These are phyloP conservation scores for Epicampocera succincta DNA, from an alignment of 2,888 invertebrate species.

Conservation along the genomic window DNA sequence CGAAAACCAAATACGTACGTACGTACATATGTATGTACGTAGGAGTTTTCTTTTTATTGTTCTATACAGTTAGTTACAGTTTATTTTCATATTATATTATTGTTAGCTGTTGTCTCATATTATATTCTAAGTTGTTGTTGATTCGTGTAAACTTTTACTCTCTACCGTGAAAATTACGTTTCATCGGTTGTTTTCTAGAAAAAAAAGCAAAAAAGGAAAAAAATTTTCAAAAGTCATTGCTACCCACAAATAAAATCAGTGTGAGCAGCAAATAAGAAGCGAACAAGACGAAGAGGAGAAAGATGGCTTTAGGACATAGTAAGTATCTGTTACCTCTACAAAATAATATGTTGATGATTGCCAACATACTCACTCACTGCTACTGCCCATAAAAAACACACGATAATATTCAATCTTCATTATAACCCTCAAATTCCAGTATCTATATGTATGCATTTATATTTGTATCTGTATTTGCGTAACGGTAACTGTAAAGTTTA, in stretches of 20 bases:
- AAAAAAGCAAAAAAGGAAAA: background rate
- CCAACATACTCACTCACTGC: background rate
- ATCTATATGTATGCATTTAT: background rate
- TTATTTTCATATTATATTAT: background rate
- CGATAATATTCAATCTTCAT: constrained; percentile 29
- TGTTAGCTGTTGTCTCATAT: no score
- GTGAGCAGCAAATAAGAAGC: background rate
- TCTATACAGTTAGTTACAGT: background rate
- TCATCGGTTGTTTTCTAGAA: background rate
- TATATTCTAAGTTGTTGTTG: constrained; percentile 4
- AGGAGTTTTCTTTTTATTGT: background rate
- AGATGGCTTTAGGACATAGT: background rate
- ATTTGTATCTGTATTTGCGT: background rate
- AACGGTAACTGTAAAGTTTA: constrained; percentile 5
- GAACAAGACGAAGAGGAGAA: background rate
- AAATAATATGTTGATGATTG: constrained; percentile 12
- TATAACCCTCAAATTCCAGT: constrained; percentile 18
- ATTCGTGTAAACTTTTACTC: constrained; percentile 57
- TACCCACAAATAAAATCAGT: constrained; percentile 18
- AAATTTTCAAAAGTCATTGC: constrained; percentile 46
- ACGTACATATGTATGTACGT: background rate
- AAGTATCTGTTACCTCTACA: constrained; percentile 1
- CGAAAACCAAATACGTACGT: no score
- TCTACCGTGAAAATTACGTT: constrained; percentile 38
- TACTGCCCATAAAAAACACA: background rate